Evolutionary conservation across 1,140 invertebrate genomes (phyloP).

Genomic region (Chironomus striatipennis): DNA sequence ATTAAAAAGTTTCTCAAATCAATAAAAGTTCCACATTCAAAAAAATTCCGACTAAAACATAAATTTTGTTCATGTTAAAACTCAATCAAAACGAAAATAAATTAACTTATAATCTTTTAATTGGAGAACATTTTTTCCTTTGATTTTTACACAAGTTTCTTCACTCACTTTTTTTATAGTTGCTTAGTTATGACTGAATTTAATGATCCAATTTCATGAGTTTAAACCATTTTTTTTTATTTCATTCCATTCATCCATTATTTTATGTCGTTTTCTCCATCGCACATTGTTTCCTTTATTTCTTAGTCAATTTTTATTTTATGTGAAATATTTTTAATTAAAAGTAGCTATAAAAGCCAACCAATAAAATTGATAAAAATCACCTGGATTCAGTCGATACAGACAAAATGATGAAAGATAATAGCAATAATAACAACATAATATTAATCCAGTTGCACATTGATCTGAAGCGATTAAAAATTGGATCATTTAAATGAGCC

Average conservation of each 20-base stretch:
- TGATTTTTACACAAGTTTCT: background rate
- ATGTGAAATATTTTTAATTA: slow-evolving; percentile 15
- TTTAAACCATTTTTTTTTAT: background rate
- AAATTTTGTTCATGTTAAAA: no score
- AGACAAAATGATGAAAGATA: background rate
- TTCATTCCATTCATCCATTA: no score
- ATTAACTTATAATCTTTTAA: no score
- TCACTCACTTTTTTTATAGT: background rate
- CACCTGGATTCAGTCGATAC: background rate
- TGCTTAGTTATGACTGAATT: slow-evolving; percentile 2
- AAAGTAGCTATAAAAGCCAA: background rate
- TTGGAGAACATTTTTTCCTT: no score
- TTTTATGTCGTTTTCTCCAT: background rate
- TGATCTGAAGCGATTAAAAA: background rate
- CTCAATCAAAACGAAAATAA: no score
- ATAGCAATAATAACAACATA: background rate
- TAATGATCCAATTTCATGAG: background rate
- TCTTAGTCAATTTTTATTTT: background rate
- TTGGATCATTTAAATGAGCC: background rate
- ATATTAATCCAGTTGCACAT: background rate
- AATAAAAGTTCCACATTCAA: no score
- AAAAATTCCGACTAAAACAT: no score
- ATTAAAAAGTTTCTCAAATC: no score
- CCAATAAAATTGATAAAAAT: slow-evolving; percentile 9
- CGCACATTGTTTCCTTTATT: background rate